phyloP scores from a whole-genome alignment of 2,888 invertebrate species.

The Pollenia griseotomentosa region DNA sequence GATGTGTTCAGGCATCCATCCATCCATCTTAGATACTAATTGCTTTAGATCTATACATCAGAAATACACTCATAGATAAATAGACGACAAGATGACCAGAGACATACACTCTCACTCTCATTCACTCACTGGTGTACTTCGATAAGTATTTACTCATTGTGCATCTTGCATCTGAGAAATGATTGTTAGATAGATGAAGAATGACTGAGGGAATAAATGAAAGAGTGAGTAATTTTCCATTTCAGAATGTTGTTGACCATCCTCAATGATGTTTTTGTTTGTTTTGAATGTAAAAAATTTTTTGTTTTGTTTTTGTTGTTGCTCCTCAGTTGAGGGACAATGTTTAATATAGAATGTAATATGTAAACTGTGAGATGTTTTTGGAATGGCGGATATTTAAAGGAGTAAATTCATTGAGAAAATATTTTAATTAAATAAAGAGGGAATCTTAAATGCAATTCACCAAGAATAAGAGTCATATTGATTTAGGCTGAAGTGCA shows the following conservation, averaged over 20 bases:
- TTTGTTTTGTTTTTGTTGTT: conserved; percentile 6
- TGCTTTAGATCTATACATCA: conserved; percentile 69
- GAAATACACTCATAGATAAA: conserved; percentile 34
- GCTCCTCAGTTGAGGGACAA: conserved; percentile 46
- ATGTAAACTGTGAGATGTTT: conserved; percentile 43
- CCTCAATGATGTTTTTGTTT: conserved; percentile 71
- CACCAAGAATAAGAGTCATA: no score
- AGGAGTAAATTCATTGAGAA: conserved; percentile 10
- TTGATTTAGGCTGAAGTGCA: no score
- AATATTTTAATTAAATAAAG: background rate
- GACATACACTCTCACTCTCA: conserved; percentile 28
- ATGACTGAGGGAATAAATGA: background rate
- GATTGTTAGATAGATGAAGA: conserved; percentile 18
- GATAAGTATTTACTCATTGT: conserved; percentile 22
- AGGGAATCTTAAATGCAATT: no score
- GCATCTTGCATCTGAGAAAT: conserved; percentile 14
- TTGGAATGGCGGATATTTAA: background rate
- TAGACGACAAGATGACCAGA: conserved; percentile 34
- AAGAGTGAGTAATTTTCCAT: conserved; percentile 42
- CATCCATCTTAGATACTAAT: conserved; percentile 72
- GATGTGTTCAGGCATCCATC: conserved; percentile 53
- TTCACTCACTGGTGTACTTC: conserved; percentile 1
- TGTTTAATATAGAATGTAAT: conserved; percentile 52
- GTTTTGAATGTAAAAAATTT: conserved; percentile 51
- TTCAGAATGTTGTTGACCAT: conserved; percentile 69